Evolutionary conservation across 2,113 vertebrate species (phyloP).

Genomic region (Apodemus speciosus): DNA sequence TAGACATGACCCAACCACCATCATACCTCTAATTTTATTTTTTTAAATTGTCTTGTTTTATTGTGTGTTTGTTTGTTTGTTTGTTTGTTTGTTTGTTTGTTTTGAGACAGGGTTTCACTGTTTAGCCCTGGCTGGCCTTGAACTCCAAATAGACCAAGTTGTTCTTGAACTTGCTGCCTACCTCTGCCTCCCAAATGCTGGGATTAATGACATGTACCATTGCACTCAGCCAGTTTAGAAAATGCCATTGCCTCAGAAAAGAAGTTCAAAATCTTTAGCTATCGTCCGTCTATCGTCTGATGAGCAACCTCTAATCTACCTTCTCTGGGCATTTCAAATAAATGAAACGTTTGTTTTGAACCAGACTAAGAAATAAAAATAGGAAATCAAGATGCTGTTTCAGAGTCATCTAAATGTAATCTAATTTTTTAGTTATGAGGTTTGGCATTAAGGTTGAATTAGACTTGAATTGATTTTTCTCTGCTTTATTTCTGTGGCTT

Average conservation of each 20-base stretch:
- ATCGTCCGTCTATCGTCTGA: neutral
- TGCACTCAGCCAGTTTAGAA: neutral
- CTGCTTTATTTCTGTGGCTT: neutral
- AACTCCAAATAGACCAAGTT: neutral
- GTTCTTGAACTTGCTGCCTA: neutral
- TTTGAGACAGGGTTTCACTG: neutral
- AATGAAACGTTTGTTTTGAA: neutral
- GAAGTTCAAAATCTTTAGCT: neutral
- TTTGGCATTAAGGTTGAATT: neutral
- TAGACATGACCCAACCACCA: neutral
- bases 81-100: too few relatives aligned
- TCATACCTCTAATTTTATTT: neutral
- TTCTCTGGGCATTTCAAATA: neutral
- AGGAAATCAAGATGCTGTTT: neutral
- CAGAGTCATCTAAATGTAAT: neutral
- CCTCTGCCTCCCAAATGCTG: neutral
- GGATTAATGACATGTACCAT: neutral
- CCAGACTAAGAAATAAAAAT: neutral
- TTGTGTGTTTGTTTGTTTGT: too few relatives aligned
- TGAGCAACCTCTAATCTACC: neutral
- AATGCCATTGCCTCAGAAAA: neutral
- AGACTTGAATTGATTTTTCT: slow-evolving; percentile 1
- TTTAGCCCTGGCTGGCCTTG: neutral
- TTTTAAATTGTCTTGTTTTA: neutral
- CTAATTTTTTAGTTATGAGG: neutral